Conservation (phyloP, 2,113 vertebrate species). For the Aphyosemion australe region DNA sequence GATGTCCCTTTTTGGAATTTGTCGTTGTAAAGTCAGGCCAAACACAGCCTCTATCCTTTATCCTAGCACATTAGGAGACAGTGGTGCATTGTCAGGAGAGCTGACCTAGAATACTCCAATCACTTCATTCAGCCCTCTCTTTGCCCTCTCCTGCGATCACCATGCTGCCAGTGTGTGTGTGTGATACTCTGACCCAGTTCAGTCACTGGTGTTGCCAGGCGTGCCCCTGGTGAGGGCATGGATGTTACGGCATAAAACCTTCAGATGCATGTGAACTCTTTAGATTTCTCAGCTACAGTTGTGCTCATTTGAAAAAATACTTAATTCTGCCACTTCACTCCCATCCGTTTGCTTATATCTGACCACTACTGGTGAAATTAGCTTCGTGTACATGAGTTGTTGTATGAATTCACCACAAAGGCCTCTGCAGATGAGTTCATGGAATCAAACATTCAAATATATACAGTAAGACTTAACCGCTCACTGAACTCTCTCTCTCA, state of each 20-base stretch:
- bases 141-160: slow-evolving; percentile 78
- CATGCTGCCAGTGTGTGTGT: slow-evolving; percentile 70
- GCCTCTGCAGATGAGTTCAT: slow-evolving; percentile 14
- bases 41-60: slow-evolving; percentile 74
- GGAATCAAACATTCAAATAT: slow-evolving; percentile 14
- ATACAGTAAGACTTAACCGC: slow-evolving; percentile 39
- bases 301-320: background rate
- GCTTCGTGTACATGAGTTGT: background rate
- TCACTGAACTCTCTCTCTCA: slow-evolving; percentile 59
- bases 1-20: slow-evolving; percentile 61
- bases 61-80: slow-evolving; percentile 72
- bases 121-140: slow-evolving; percentile 75
- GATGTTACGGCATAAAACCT: slow-evolving; percentile 60
- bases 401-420: background rate
- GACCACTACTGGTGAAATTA: background rate
- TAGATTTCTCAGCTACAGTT: slow-evolving; percentile 21
- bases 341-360: background rate
- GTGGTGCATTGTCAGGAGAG: slow-evolving; percentile 79
- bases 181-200: slow-evolving; percentile 70
- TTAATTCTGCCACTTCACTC: background rate
- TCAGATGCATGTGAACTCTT: slow-evolving; percentile 46
- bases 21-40: slow-evolving; percentile 67
- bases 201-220: slow-evolving; percentile 66
- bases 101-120: slow-evolving; percentile 84
- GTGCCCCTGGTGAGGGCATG: slow-evolving; percentile 67